Evolutionary conservation across 2,888 invertebrate genomes (phyloP), one percentile per base, ranked within the genome.

Genomic region (Agrochola macilenta): DNA sequence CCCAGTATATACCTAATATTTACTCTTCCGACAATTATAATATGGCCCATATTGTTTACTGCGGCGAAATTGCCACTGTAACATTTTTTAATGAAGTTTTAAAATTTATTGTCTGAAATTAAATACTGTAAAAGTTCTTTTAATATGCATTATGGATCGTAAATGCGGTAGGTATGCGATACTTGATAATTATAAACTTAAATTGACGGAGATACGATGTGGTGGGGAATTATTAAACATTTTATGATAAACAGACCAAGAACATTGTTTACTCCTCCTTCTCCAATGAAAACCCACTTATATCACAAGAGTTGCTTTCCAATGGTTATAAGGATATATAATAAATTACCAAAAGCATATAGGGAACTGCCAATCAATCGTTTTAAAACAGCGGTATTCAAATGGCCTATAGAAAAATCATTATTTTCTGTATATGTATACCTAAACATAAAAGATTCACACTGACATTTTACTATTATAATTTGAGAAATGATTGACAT

Each of bases 11-110:
- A 39, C 39, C 7, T 39, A 7, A 35, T 35, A 35, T 63, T 72
- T 46, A 72, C 46, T 64, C 87, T 86, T 91, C 90, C 85, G 89
- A 90, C 85, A 87, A 88, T 76, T 76, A 74, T 74, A 73, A 84
- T 78, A 83, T 76, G 66, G 64, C 58, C 39, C 65, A 68, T 82
- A 76, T 63, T 78, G 61, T 84, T 86, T 75, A 84, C 46, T 39
- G 63, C 79, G 49, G 17, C 49, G n/a, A 58, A 72, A 81, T 85
- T 79, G 78, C 76, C 49, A 39, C 70, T 74, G 76, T 84, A 57
- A 73, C 61, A 69, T 81, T 78, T 78, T 74, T 74, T 86, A 86
- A 84, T 84, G 73, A 57, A 74, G 84, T 81, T 81, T 75, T 57
- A 76, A 85, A 83, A 60, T 84, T 69, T 84, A 87, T 74, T 63